Percentiles rank a stretch among this genome's conserved stretches.
Evolutionary conservation across 2,888 invertebrate genomes (phyloP).

Genomic region (Halocaridina rubra): DNA sequence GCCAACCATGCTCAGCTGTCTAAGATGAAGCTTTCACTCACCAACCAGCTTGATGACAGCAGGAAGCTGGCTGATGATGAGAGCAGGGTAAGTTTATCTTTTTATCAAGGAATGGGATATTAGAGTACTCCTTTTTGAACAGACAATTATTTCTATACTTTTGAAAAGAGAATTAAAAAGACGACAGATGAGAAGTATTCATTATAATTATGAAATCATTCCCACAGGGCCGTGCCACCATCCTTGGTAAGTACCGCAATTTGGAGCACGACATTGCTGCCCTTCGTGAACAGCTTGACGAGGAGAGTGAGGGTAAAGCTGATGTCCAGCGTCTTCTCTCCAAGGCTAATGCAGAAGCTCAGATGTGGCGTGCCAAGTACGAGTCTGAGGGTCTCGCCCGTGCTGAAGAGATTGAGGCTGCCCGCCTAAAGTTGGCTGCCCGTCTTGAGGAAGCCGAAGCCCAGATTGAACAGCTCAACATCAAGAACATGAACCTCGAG

Average conservation of each 20-base stretch:
- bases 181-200: background rate
- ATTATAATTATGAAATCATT: background rate
- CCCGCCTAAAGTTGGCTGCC: slow-evolving; percentile 82
- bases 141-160: background rate
- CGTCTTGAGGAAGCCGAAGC: slow-evolving; percentile 97
- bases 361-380: slow-evolving; percentile 76
- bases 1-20: slow-evolving; percentile 71
- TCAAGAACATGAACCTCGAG: slow-evolving; percentile 95
- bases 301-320: slow-evolving; percentile 98
- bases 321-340: slow-evolving; percentile 97
- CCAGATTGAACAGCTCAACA: slow-evolving; percentile 96
- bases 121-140: background rate
- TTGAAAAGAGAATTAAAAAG: background rate
- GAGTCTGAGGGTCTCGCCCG: slow-evolving; percentile 94
- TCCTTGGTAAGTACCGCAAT: slow-evolving; percentile 71
- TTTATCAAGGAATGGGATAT: too few relatives aligned
- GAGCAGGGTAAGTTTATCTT: background rate
- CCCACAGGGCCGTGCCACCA: slow-evolving; percentile 65
- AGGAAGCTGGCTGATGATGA: background rate
- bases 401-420: slow-evolving; percentile 64
- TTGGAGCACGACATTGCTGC: slow-evolving; percentile 72
- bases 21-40: slow-evolving; percentile 67
- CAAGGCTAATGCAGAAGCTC: slow-evolving; percentile 67
- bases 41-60: background rate
- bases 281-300: slow-evolving; percentile 98